Conservation (phyloP, 23 tunicate species). For the Pegea sp. region DNA sequence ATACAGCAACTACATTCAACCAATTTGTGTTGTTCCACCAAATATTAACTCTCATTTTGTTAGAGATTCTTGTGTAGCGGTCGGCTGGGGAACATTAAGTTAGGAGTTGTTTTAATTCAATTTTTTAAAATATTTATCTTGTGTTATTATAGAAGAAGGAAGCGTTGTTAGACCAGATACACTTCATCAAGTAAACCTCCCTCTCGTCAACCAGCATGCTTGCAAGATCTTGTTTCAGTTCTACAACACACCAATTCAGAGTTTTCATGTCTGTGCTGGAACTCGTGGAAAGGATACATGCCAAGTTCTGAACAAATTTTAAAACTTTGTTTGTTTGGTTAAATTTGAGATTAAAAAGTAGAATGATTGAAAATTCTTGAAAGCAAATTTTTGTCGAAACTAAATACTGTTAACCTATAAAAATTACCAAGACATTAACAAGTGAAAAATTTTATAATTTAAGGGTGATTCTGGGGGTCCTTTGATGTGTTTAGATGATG, state of each 20-base stretch:
- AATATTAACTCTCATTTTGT: too few relatives aligned
- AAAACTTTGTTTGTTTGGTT: too few relatives aligned
- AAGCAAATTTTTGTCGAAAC: too few relatives aligned
- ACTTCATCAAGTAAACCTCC: background rate
- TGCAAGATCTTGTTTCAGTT: background rate
- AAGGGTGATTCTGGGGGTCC: constrained; percentile 2
- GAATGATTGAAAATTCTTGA: too few relatives aligned
- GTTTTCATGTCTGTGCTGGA: background rate
- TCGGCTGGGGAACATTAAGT: background rate
- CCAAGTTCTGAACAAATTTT: too few relatives aligned
- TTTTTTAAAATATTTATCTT: too few relatives aligned
- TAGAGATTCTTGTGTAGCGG: background rate
- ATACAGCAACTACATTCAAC: background rate
- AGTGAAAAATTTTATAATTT: background rate
- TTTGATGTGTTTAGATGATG: background rate
- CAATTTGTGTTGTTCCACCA: background rate
- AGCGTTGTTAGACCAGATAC: background rate
- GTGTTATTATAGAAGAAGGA: background rate
- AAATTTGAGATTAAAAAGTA: too few relatives aligned
- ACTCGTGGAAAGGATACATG: background rate
- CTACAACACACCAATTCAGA: background rate
- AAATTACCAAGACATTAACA: background rate
- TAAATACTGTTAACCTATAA: too few relatives aligned
- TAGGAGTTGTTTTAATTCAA: background rate
- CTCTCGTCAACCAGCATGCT: background rate